Percentiles rank a stretch among this genome's conserved stretches.
These are phyloP conservation scores for Notarius quadriscutis DNA, from an alignment of 2,113 vertebrate species.

Conservation along the genomic window DNA sequence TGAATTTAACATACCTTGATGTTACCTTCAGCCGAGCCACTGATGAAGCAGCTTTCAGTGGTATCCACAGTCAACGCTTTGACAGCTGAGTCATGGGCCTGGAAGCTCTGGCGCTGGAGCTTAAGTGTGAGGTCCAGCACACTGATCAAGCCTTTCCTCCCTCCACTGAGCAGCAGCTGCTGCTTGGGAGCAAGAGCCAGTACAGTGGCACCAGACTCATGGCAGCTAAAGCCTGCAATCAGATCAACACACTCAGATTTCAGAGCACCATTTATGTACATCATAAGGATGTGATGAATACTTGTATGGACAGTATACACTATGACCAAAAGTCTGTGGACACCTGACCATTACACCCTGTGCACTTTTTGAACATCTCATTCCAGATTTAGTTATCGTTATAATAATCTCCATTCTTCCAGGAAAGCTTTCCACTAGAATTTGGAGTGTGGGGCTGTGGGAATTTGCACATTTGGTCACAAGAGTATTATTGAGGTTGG, in stretches of 20 bases:
- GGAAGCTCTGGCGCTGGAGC: slow-evolving; percentile 87
- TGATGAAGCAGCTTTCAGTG: slow-evolving; percentile 91
- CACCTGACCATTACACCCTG: neutral
- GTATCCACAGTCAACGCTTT: slow-evolving; percentile 91
- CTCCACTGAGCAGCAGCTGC: slow-evolving; percentile 91
- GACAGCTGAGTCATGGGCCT: slow-evolving; percentile 94
- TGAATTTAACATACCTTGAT: slow-evolving; percentile 83
- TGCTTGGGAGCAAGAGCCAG: slow-evolving; percentile 87
- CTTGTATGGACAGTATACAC: neutral
- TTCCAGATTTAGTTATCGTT: neutral
- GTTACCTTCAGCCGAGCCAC: slow-evolving; percentile 95
- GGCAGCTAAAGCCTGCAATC: slow-evolving; percentile 87
- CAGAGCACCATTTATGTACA: neutral
- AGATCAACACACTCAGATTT: slow-evolving; percentile 40
- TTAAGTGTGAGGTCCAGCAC: slow-evolving; percentile 86
- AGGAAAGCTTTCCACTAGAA: neutral
- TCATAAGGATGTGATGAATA: neutral
- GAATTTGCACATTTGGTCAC: neutral
- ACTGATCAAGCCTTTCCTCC: slow-evolving; percentile 90
- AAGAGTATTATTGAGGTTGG: neutral
- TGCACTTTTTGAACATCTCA: neutral
- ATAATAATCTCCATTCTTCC: neutral
- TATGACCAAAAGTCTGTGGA: neutral
- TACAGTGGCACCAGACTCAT: slow-evolving; percentile 93
- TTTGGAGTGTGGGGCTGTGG: neutral